Percentiles rank a stretch among this genome's conserved stretches.
Conservation (phyloP, 2,113 vertebrate genomes). For the Siphamia tubifer region DNA sequence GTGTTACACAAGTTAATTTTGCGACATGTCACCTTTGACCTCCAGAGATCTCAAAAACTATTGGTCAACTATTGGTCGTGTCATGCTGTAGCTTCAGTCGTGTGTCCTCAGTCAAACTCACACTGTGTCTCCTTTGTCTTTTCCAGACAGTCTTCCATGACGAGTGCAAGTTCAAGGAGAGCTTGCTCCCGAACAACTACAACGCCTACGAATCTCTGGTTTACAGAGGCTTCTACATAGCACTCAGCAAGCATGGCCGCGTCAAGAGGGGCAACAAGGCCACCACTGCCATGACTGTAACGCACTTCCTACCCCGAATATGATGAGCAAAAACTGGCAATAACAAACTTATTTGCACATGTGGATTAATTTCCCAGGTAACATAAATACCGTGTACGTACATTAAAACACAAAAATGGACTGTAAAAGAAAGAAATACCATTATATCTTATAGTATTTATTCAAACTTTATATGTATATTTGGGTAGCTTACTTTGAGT, state of each 20-base stretch:
- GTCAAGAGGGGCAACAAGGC: slow-evolving; percentile 91
- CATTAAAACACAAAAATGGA: slow-evolving; percentile 61
- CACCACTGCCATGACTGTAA: slow-evolving; percentile 92
- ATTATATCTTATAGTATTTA: slow-evolving; percentile 82
- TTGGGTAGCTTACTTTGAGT: slow-evolving; percentile 83
- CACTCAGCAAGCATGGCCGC: slow-evolving; percentile 91
- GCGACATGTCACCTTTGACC: no score
- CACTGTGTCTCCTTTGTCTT: slow-evolving; percentile 26
- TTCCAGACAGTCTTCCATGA: slow-evolving; percentile 90
- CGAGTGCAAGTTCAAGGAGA: slow-evolving; percentile 96
- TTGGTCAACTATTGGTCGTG: no score
- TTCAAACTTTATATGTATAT: slow-evolving; percentile 85
- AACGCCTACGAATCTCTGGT: slow-evolving; percentile 91
- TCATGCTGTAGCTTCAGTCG: no score
- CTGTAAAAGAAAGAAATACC: slow-evolving; percentile 68
- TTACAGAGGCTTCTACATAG: slow-evolving; percentile 87
- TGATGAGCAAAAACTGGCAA: slow-evolving; percentile 81
- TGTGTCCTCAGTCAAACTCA: background rate
- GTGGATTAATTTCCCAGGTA: slow-evolving; percentile 83
- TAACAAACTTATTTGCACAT: slow-evolving; percentile 87
- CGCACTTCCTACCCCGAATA: slow-evolving; percentile 95
- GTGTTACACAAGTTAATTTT: no score
- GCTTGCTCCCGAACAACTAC: slow-evolving; percentile 93
- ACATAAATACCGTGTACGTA: slow-evolving; percentile 61
- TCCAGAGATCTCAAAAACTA: no score